Conservation (phyloP, 1,140 invertebrate genomes). For the Caerostris extrusa region DNA sequence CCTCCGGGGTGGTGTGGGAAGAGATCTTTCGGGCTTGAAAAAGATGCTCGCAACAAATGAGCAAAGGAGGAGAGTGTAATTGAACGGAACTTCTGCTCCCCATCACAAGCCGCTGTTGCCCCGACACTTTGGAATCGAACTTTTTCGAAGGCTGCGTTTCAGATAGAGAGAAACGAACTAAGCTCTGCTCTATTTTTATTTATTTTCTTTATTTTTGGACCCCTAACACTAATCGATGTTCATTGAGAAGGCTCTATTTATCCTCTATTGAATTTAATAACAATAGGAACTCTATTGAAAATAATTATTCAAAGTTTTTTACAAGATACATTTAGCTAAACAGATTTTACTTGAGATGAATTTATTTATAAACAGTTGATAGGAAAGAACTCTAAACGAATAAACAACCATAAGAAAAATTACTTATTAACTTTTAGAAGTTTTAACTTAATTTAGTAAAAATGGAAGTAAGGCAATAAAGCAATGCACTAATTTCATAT, state of each 20-base stretch:
- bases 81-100: slow-evolving; percentile 47
- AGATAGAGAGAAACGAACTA: background rate
- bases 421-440: too few relatives aligned
- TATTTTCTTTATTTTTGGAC: background rate
- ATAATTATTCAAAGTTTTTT: background rate
- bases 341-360: too few relatives aligned
- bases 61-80: slow-evolving; percentile 47
- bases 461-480: too few relatives aligned
- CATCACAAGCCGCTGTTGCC: background rate
- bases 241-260: background rate
- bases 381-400: too few relatives aligned
- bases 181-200: background rate
- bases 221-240: slow-evolving; percentile 7
- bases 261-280: background rate
- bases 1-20: background rate
- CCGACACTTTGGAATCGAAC: background rate
- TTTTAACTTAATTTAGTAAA: too few relatives aligned
- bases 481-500: too few relatives aligned
- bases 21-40: slow-evolving; percentile 49
- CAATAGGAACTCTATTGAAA: background rate
- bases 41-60: slow-evolving; percentile 51
- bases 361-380: too few relatives aligned
- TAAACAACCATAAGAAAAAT: too few relatives aligned
- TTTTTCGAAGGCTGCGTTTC: slow-evolving; percentile 14
- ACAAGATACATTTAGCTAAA: too few relatives aligned